phyloP scores from a whole-genome alignment of 1,140 invertebrate genomes.

The Dendroctonus valens region DNA sequence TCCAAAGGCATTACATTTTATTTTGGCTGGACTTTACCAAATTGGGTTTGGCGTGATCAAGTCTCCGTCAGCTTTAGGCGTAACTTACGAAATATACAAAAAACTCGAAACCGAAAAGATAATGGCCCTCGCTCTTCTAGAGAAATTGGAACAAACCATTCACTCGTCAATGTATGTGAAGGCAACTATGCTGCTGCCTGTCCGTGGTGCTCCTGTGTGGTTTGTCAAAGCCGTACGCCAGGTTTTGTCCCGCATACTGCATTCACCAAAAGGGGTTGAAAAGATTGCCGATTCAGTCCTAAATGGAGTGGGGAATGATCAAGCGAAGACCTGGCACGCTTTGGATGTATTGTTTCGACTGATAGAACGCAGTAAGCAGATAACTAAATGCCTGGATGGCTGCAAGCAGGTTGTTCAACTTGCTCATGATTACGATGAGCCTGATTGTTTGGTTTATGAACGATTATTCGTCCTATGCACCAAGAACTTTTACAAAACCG shows the following conservation, averaged over 20 bases:
- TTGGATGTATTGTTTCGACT: constrained; percentile 65
- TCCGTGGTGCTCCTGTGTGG: constrained; percentile 61
- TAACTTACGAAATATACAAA: constrained; percentile 56
- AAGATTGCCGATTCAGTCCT: constrained; percentile 63
- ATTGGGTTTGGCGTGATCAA: constrained; percentile 62
- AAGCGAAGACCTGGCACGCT: constrained; percentile 63
- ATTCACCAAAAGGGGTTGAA: constrained; percentile 59
- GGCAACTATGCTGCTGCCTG: constrained; percentile 66
- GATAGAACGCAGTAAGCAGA: constrained; percentile 55
- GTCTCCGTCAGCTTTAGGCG: constrained; percentile 21
- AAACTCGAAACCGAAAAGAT: constrained; percentile 55
- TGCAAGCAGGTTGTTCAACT: constrained; percentile 54
- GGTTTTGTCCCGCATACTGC: constrained; percentile 59
- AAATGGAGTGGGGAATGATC: constrained; percentile 55
- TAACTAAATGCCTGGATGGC: constrained; percentile 56
- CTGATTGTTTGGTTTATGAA: constrained; percentile 19
- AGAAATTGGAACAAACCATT: constrained; percentile 56
- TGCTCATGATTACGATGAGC: constrained; percentile 47
- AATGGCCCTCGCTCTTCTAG: constrained; percentile 56
- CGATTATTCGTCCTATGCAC: constrained; percentile 50
- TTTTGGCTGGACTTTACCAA: constrained; percentile 69
- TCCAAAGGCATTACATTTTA: constrained; percentile 53
- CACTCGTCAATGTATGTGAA: constrained; percentile 63
- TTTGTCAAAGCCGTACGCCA: constrained; percentile 60
- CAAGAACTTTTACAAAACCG: constrained; percentile 52